A percentile compares a stretch with the other conserved stretches of the same genome.
Evolutionary conservation across 2,888 invertebrate species (phyloP).

Genomic region (Oscheius onirici): DNA sequence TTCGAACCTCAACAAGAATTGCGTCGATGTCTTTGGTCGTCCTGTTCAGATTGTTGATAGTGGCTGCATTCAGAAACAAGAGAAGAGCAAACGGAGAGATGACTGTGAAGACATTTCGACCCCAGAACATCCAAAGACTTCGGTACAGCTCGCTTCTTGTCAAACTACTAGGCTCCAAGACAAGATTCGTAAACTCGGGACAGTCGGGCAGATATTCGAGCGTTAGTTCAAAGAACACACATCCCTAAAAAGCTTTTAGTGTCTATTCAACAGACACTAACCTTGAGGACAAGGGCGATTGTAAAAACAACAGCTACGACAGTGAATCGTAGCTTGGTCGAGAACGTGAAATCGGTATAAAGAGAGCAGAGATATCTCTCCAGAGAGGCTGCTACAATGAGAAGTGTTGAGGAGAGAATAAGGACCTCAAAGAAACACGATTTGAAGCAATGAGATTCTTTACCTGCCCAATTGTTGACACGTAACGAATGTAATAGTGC

Average conservation of each 20-base stretch:
- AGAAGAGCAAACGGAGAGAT: conserved; percentile 57
- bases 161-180: conserved; percentile 40
- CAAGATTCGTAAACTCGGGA: conserved; percentile 41
- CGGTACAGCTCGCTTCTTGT: conserved; percentile 46
- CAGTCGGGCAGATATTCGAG: conserved; percentile 43
- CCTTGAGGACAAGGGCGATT: conserved; percentile 47
- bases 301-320: conserved; percentile 36
- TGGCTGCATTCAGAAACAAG: conserved; percentile 49
- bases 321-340: conserved; percentile 33
- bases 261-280: neutral
- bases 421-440: conserved; percentile 40
- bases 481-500: conserved; percentile 54
- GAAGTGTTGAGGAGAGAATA: conserved; percentile 11
- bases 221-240: conserved; percentile 49
- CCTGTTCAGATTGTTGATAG: conserved; percentile 45
- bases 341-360: conserved; percentile 40
- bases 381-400: conserved; percentile 63
- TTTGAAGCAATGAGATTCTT: neutral
- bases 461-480: conserved; percentile 52
- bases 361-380: conserved; percentile 58
- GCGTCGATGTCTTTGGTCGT: conserved; percentile 44
- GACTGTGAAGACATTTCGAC: conserved; percentile 58
- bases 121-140: conserved; percentile 59
- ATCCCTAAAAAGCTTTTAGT: conserved; percentile 31
- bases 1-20: conserved; percentile 42